Base-by-base conservation (phyloP, 2,888 invertebrate species). In the Orthosia gothica region DNA sequence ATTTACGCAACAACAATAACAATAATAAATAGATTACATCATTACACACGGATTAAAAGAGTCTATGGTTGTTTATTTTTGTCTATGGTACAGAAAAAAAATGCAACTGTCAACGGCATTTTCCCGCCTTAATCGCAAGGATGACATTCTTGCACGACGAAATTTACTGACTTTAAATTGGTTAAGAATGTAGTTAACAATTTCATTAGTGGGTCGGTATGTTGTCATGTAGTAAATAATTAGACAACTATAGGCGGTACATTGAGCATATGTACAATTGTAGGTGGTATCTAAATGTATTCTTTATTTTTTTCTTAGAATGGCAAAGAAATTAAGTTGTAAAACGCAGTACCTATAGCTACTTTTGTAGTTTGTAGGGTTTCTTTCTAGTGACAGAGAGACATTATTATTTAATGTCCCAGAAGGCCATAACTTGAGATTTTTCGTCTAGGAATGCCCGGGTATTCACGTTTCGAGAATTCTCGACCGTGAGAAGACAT, bases 111-210 rank as follows among this genome's bases (percentile, higher is more conserved):
- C 66, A 63, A 50, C 23, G 47, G 20, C 40, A 62, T 47, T 45
- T 54, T 54, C 52, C 76, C 75, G 75, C 75, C 26, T 7, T 69
- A 61, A 26, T 68, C 78, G 62, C 62, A 57, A 58, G 77, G 54
- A 77, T 69, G 61, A 61, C 77, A 77, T 75, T 77, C 49, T 61
- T 54, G 49, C 70, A 61, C 77, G 59, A 69, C 49, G 13, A 32
- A 65, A 74, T 57, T 52, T 55, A 54, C 40, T 77, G 54, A 20
- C 77, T 26, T 50, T 20, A 20, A 76, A 7, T 65, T 76, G 52
- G 20, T 69, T 26, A 75, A 72, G 68, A 75, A 80, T 82, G 64
- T 76, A 18, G 11, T 54, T 61, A 78, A 70, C 40, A 70, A 75
- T 75, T 78, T 78, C 32, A 75, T 78, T 75, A 70, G n/a, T 78